Base-by-base conservation (phyloP, 2,113 vertebrate species). In the Apteryx mantelli region DNA sequence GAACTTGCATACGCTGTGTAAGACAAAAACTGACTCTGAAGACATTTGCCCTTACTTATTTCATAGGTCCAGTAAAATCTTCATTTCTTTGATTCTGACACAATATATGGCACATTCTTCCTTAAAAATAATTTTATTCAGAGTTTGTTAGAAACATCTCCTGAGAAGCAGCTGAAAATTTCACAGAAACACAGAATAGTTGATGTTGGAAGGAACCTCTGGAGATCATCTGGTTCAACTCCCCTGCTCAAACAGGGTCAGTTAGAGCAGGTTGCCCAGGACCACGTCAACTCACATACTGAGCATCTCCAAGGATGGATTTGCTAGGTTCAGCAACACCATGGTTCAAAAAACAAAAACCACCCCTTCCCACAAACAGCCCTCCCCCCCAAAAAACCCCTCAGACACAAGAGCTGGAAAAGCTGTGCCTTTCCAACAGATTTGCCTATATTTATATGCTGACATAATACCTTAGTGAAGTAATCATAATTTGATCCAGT, bases 21-120 rank as follows among this genome's bases (percentile, higher is more conserved):
- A 86, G 46, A 79, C 9, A 78, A 89, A 89, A 78, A 1, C 0
- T 16, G 53, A 32, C 19, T 64, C 82, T 48, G n/a, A 76, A 0
- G 7, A 64, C 30, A 38, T 7, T 12, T 36, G 9, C 10, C 28
- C 46, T 87, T 50, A 0, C 0, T 68, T 68, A 69, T 7, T 16
- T 65, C 21, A 44, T 6, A 88, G 82, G 44, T 5, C 8, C 30
- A 40, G 5, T 26, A 93, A 82, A 89, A 75, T 26, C 5, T 18
- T 82, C 5, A 22, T 50, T 71, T 84, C 70, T 9, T 63, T 28
- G 73, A 48, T 75, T 26, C 34, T 34, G 32, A 9, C 30, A 60
- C 3, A 34, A 34, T 60, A 60, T 34, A 66, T 1, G 42, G 4
- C 5, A 28, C 52, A 55, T 74, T 24, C 53, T 20, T 76, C 64